Percentiles rank a stretch among this genome's conserved stretches.
Conservation (phyloP, 2,113 vertebrate genomes). For the Laticauda colubrina region DNA sequence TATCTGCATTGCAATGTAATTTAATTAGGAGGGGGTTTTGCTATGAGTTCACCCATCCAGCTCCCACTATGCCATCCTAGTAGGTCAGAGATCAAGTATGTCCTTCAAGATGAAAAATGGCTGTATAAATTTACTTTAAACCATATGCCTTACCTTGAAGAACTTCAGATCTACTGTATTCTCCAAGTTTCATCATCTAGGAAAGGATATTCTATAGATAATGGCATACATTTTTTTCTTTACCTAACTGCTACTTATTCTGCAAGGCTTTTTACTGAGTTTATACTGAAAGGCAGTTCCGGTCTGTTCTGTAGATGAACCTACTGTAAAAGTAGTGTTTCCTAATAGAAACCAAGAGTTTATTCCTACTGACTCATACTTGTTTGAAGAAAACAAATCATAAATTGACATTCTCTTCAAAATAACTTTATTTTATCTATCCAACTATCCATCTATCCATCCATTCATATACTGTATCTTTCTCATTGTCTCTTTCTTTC, state of each 20-base stretch:
- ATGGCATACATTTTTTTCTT: neutral
- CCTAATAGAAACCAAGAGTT: neutral
- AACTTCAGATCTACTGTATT: neutral
- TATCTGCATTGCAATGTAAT: neutral
- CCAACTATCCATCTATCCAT: too few species aligned
- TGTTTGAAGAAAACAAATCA: too few species aligned
- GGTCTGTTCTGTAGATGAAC: neutral
- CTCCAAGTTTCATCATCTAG: neutral
- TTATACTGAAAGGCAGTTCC: neutral
- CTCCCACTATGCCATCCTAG: neutral
- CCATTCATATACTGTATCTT: too few species aligned
- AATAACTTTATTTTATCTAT: too few species aligned
- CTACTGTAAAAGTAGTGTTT: neutral
- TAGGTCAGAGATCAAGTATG: neutral
- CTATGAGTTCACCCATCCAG: neutral
- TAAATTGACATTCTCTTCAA: too few species aligned
- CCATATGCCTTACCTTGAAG: neutral
- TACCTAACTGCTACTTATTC: neutral
- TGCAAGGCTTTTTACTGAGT: neutral
- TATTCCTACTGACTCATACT: neutral
- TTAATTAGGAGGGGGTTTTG: neutral
- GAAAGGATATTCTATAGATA: neutral
- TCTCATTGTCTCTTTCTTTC: neutral
- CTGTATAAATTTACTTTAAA: neutral
- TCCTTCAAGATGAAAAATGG: neutral